These are phyloP conservation scores for Prosopocoilus inquinatus DNA, from an alignment of 2,888 invertebrate genomes.

Conservation along the genomic window DNA sequence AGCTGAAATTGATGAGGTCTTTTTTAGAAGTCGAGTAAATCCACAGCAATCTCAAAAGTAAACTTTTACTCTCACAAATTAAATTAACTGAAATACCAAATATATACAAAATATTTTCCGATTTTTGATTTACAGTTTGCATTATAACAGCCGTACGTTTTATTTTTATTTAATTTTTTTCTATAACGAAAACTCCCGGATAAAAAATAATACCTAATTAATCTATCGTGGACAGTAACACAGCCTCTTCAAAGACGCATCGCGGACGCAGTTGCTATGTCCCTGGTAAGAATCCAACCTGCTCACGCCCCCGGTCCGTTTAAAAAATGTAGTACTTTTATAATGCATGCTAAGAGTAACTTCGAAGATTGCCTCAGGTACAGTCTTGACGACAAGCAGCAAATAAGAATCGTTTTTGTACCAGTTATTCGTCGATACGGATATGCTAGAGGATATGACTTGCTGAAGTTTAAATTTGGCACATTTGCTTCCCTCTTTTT, in stretches of 20 bases:
- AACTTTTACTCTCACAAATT: too few relatives aligned
- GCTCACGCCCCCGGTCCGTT: conserved; percentile 61
- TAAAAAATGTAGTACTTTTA: conserved; percentile 34
- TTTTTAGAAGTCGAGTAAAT: too few relatives aligned
- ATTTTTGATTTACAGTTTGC: too few relatives aligned
- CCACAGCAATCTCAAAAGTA: too few relatives aligned
- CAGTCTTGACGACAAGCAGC: conserved; percentile 66
- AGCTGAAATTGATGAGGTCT: too few relatives aligned
- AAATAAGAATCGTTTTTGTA: conserved; percentile 52
- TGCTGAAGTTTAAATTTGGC: conserved; percentile 51
- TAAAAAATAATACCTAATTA: background rate
- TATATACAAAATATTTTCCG: too few relatives aligned
- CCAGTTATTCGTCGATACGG: conserved; percentile 24
- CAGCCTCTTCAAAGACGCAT: conserved; percentile 55
- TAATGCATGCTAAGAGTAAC: conserved; percentile 58
- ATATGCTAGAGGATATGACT: conserved; percentile 44
- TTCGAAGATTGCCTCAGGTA: conserved; percentile 69
- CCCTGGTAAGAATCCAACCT: conserved; percentile 55
- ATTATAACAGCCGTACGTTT: too few relatives aligned
- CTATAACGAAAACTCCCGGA: too few relatives aligned
- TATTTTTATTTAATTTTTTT: too few relatives aligned
- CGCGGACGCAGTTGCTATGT: conserved; percentile 54
- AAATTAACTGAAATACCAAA: too few relatives aligned
- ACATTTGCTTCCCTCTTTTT: conserved; percentile 32
- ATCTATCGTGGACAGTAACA: conserved; percentile 52